Conservation (phyloP, 2,113 vertebrate genomes). For the Haemorhous mexicanus region DNA sequence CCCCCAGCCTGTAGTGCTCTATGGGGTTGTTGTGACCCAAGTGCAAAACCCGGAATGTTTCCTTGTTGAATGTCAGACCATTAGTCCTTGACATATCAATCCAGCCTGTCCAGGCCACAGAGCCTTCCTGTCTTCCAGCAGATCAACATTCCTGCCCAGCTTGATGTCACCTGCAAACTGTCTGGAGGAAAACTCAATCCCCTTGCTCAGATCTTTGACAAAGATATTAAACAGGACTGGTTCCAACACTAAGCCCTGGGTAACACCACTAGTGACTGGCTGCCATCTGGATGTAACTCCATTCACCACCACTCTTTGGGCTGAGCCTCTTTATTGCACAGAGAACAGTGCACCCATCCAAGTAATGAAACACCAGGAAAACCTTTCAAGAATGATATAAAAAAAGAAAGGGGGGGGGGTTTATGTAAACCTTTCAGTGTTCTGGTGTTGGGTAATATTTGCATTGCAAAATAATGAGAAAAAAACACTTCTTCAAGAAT, state of each 20-base stretch:
- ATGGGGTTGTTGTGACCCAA: neutral
- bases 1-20: neutral
- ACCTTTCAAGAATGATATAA: neutral
- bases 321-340: neutral
- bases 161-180: neutral
- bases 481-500: conserved; percentile 1
- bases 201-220: neutral
- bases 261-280: neutral
- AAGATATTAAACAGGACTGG: neutral
- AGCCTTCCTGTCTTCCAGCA: neutral
- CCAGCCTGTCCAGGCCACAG: neutral
- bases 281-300: neutral
- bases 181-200: neutral
- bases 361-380: neutral
- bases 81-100: neutral
- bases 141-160: neutral
- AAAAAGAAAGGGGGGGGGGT: neutral
- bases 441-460: conserved; percentile 11
- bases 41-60: accelerated
- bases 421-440: neutral
- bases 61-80: neutral
- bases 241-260: neutral
- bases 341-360: neutral
- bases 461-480: neutral
- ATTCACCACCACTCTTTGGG: neutral